These are phyloP conservation scores for Tragelaphus scriptus DNA, from an alignment of 2,113 vertebrate genomes.

Conservation along the genomic window DNA sequence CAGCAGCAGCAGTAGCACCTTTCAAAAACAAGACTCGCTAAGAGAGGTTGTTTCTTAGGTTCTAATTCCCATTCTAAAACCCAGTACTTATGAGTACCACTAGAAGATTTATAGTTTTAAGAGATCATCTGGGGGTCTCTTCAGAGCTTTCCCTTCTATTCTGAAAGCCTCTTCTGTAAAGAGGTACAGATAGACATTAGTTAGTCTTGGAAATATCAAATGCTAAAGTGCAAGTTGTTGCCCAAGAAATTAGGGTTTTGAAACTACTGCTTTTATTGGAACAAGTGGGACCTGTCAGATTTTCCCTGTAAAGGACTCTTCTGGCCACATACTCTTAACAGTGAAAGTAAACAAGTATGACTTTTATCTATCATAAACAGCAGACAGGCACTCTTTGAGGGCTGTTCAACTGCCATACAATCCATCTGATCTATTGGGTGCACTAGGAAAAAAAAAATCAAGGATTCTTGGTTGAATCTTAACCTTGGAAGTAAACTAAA, in stretches of 20 bases:
- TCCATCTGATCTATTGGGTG: not conserved
- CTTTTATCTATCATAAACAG: not conserved
- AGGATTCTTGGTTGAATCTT: not conserved
- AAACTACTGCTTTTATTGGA: not conserved
- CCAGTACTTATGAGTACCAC: not conserved
- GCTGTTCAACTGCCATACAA: not conserved
- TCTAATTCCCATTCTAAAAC: not conserved
- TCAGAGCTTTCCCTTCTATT: slow-evolving; percentile 15
- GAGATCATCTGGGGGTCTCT: not conserved
- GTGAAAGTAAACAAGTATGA: not conserved
- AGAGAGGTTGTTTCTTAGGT: not conserved
- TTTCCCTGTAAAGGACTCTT: not conserved
- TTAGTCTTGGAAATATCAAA: not conserved
- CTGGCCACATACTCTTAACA: not conserved
- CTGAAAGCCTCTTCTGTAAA: not conserved
- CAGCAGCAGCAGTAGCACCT: not conserved
- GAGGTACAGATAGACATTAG: not conserved
- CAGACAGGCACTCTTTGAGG: not conserved
- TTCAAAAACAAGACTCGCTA: not conserved
- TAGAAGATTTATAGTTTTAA: not conserved
- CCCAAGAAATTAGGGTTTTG: not conserved
- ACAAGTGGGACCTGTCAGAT: not conserved
- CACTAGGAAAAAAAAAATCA: not conserved
- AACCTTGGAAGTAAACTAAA: not conserved
- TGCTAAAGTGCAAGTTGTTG: not conserved